Percentiles rank a stretch among this genome's conserved stretches.
These are phyloP conservation scores for Clamator glandarius DNA, from an alignment of 2,797 vertebrate genomes.

Conservation along the genomic window DNA sequence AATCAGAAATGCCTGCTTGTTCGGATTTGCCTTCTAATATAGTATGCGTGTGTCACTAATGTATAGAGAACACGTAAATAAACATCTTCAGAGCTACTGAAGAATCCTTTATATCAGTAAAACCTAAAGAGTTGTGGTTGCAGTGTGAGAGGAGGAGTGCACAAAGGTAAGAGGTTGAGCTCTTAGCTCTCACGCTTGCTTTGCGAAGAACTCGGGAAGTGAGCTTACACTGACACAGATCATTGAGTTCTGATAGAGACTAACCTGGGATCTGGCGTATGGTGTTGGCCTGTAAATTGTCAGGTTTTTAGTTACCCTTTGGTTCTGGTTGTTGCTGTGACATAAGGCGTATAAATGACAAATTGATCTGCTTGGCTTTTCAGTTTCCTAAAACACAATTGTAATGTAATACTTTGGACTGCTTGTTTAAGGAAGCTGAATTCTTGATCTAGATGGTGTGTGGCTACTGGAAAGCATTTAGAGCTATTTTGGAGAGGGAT, in stretches of 20 bases:
- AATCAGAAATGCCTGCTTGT: background rate
- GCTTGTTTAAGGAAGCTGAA: background rate
- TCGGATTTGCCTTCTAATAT: background rate
- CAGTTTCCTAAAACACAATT: background rate
- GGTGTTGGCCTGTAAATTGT: background rate
- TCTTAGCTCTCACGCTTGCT: background rate
- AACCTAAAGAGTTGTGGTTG: background rate
- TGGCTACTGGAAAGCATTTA: background rate
- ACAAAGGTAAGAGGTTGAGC: background rate
- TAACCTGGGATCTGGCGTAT: background rate
- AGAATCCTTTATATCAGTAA: background rate
- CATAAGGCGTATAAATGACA: background rate
- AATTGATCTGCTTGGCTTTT: slow-evolving; percentile 1
- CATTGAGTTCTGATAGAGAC: background rate
- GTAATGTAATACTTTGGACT: background rate
- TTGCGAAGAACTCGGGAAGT: background rate
- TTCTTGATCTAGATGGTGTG: background rate
- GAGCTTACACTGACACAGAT: background rate
- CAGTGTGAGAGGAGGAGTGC: background rate
- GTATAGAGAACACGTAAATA: background rate
- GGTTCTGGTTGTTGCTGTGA: background rate
- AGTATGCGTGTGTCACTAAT: background rate
- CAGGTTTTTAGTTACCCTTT: background rate
- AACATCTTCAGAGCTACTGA: background rate
- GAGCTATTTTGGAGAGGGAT: background rate